Evolutionary conservation across 2,797 vertebrate genomes (phyloP), one percentile per base, ranked within the genome.

Genomic region (Tamandua tetradactyla): DNA sequence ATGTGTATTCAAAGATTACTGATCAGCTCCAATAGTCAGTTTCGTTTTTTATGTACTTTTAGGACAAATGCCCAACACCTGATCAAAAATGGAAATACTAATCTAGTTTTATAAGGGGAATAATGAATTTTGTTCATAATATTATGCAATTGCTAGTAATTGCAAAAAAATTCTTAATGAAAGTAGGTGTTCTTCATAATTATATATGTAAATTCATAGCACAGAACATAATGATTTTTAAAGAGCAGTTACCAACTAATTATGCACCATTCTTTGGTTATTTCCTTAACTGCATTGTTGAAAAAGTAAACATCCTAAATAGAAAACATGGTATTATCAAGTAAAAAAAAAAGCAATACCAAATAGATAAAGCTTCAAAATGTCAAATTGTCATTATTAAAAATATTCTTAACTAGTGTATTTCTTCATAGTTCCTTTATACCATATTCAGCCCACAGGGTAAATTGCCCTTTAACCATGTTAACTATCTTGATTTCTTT

Each of bases 401-500:
- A 7, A 32, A 68, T 87, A 68, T 75, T 82, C 2, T 22, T 66
- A 82, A 62, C 20, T 75, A 47, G 7, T 25, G 59, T 59, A 52
- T 91, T 52, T 94, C 44, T 80, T 85, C 64, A 62, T 35, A 75
- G 15, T 49, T 92, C 87, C 71, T 94, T 55, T 84, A 7, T 44
- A 8, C 5, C 25, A 22, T 44, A 23, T n/a, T 94, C 52, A 72
- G n/a, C 11, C 89, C 27, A 68, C 1, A 40, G 8, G 30, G 20
- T 35, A 62, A 52, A 64, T 7, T 84, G n/a, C 59, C 62, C 64
- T 89, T 72, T 72, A 55, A 52, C 62, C 23, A 32, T 47, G 27
- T 88, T 91, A 59, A 72, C 44, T 49, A 25, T 37, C n/a, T 62
- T 91, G 62, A 89, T 79, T 93, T 93, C 64, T 89, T 85, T 91